Percentiles rank a stretch among this genome's conserved stretches.
Conservation (phyloP, 2,113 vertebrate genomes). For the Orthochromis indermauri region DNA sequence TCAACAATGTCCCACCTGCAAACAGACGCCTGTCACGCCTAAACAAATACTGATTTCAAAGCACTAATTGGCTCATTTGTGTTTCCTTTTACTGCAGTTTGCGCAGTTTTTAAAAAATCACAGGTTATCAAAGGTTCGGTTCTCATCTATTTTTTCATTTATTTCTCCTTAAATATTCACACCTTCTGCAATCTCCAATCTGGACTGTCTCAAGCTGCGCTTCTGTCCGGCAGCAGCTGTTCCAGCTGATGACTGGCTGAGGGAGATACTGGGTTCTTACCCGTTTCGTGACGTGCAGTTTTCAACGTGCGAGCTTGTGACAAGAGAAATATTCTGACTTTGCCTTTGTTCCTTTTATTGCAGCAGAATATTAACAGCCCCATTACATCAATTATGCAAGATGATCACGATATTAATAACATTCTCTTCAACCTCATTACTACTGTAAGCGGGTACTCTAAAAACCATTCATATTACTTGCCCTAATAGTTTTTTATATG, state of each 20-base stretch:
- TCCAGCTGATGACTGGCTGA: not conserved
- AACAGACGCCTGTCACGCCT: constrained; percentile 17
- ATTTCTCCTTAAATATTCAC: not conserved
- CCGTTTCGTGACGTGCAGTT: not conserved
- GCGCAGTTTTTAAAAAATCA: not conserved
- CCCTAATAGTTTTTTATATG: constrained; percentile 10
- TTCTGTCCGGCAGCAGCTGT: not conserved
- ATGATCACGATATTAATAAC: constrained; percentile 39
- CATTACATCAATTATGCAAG: constrained; percentile 37
- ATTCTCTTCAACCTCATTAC: constrained; percentile 50
- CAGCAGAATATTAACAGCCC: constrained; percentile 5
- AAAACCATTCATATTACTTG: constrained; percentile 55
- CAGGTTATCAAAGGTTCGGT: not conserved
- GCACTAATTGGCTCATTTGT: not conserved
- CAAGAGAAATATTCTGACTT: not conserved
- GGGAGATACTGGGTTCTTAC: not conserved
- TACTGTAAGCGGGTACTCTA: constrained; percentile 51
- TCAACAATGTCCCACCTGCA: constrained; percentile 29
- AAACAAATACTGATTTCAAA: not conserved
- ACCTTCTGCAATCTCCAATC: not conserved
- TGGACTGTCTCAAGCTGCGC: not conserved
- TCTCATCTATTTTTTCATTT: not conserved
- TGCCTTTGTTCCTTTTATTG: not conserved
- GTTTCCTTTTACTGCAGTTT: not conserved
- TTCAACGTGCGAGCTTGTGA: not conserved